phyloP scores from a whole-genome alignment of 2,888 invertebrate genomes.

The Cyclophora punctaria region DNA sequence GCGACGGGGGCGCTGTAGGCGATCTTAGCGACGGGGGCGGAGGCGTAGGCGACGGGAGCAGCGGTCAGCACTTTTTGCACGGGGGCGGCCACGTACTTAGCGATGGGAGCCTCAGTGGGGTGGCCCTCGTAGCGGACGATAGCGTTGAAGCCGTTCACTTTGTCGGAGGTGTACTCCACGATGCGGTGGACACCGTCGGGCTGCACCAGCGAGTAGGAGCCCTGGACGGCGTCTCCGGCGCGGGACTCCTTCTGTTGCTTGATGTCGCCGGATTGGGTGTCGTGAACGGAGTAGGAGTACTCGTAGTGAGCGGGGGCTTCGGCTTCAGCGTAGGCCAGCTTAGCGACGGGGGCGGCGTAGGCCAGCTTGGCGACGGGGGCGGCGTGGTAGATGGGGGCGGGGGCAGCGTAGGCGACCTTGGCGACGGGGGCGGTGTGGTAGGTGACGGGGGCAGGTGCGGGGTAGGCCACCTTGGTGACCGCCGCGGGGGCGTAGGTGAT shows the following conservation, averaged over 20 bases:
- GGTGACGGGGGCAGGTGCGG: slow-evolving; percentile 29
- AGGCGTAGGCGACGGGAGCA: slow-evolving; percentile 21
- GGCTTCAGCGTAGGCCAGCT: slow-evolving; percentile 46
- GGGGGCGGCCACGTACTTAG: slow-evolving; percentile 31
- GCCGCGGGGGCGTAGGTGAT: slow-evolving; percentile 15
- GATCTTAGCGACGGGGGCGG: slow-evolving; percentile 28
- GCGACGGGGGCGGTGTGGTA: slow-evolving; percentile 22
- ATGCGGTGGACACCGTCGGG: slow-evolving; percentile 63
- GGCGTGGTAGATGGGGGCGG: slow-evolving; percentile 1
- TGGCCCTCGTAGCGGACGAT: slow-evolving; percentile 61
- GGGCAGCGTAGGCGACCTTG: slow-evolving; percentile 26
- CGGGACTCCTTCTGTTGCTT: slow-evolving; percentile 65
- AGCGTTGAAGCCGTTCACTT: slow-evolving; percentile 62
- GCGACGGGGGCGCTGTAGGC: slow-evolving; percentile 33
- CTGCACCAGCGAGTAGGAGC: slow-evolving; percentile 66
- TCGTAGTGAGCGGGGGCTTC: slow-evolving; percentile 60
- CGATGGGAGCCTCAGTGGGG: slow-evolving; percentile 31
- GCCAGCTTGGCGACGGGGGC: neutral
- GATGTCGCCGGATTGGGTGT: slow-evolving; percentile 57
- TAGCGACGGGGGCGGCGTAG: slow-evolving; percentile 32
- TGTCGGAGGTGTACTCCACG: slow-evolving; percentile 63
- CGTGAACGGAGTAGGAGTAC: slow-evolving; percentile 62
- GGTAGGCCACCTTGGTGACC: slow-evolving; percentile 24
- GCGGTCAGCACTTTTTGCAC: slow-evolving; percentile 21
- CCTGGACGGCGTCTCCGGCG: slow-evolving; percentile 57